Conservation (phyloP, 2,113 vertebrate genomes). For the Otolemur garnettii region DNA sequence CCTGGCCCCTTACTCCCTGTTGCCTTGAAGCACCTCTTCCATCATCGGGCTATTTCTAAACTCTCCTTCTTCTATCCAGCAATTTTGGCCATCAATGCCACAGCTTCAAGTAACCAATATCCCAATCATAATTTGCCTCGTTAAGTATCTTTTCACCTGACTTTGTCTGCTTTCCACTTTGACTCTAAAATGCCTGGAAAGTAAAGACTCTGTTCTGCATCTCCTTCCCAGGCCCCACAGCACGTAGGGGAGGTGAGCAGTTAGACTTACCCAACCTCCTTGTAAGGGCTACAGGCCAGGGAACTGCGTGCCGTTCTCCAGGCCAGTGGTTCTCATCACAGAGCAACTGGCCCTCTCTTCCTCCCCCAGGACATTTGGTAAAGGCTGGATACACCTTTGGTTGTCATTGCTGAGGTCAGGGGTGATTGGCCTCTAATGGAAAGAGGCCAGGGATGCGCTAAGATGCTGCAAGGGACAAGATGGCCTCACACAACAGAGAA, state of each 20-base stretch:
- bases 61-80: background rate
- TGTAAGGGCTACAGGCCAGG: background rate
- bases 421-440: background rate
- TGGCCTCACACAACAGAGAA: background rate
- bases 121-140: background rate
- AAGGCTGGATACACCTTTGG: background rate
- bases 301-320: background rate
- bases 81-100: background rate
- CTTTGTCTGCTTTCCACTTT: slow-evolving; percentile 24
- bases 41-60: background rate
- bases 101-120: slow-evolving; percentile 18
- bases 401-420: background rate
- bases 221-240: background rate
- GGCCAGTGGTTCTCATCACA: background rate
- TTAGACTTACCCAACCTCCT: background rate
- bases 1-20: background rate
- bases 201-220: background rate
- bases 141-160: slow-evolving; percentile 13
- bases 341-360: background rate
- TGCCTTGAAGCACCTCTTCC: background rate
- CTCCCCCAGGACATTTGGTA: background rate
- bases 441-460: background rate
- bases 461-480: background rate
- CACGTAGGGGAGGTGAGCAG: background rate
- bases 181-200: background rate